Evolutionary conservation across 2,113 vertebrate species (phyloP).

Genomic region (Cheirogaleus medius): DNA sequence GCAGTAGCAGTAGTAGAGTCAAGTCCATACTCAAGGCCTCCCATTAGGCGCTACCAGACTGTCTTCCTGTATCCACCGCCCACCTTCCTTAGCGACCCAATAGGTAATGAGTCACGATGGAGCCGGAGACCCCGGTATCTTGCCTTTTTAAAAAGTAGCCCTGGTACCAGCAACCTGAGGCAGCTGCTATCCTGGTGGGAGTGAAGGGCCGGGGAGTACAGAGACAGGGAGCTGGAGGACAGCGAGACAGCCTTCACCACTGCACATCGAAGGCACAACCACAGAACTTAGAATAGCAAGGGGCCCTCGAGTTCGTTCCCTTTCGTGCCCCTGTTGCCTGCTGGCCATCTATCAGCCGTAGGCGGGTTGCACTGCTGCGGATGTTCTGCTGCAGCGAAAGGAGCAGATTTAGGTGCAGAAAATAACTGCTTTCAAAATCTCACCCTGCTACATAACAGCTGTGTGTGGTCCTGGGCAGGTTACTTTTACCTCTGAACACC

Average conservation of each 20-base stretch:
- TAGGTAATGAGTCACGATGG: neutral
- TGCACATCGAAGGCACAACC: neutral
- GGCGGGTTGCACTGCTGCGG: neutral
- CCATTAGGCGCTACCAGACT: too few relatives aligned
- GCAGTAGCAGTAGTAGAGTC: neutral
- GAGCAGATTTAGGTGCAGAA: neutral
- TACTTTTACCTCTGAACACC: neutral
- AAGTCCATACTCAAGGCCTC: neutral
- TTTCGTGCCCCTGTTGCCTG: neutral
- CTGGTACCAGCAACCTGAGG: neutral
- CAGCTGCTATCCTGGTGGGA: neutral
- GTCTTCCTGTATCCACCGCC: neutral
- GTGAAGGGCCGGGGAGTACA: neutral
- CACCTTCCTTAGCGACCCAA: neutral
- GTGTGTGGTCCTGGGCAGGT: neutral
- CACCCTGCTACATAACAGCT: accelerated
- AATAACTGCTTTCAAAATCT: neutral
- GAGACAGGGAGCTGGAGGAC: neutral
- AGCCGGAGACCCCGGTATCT: neutral
- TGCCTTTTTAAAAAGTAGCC: neutral
- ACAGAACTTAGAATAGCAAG: neutral
- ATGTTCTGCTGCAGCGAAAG: accelerated
- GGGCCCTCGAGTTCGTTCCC: neutral
- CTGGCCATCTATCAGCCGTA: neutral
- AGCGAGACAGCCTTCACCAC: neutral